Base-by-base conservation (phyloP, 2,888 invertebrate genomes). In the Agrotis ipsilon region DNA sequence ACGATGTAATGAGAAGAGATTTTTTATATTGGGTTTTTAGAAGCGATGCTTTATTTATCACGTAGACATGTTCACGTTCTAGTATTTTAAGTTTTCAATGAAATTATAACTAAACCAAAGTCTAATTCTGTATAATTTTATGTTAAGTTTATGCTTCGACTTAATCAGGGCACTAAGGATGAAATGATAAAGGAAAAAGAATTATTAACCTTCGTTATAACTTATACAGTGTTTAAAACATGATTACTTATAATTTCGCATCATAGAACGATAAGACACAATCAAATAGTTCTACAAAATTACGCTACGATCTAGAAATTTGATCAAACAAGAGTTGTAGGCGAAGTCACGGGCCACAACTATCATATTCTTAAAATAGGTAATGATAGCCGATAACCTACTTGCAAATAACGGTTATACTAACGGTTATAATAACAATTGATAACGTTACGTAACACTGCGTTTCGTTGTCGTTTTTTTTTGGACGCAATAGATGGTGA, bases 351-450 rank as follows among this genome's bases (percentile, higher is more conserved):
- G 27, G 78, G 72, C 80, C 45, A 72, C 60, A 48, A 45, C 58
- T 72, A 83, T 68, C 59, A 54, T 60, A 68, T 61, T 57, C 68
- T 78, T 73, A 67, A 75, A 74, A 75, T 75, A 72, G 64, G 74
- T 84, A 74, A 83, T 74, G 69, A 84, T 82, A 77, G 74, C 55
- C 68, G 78, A 79, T 84, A 82, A 68, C 83, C 83, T 75, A 83
- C 66, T 79, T 81, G 66, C 68, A 75, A 72, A 85, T 82, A 71
- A 75, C 68, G 58, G 71, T 46, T 49, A 68, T 77, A 76, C 74
- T 62, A 79, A 81, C 85, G 58, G 71, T 46, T 49, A 68, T 78
- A 76, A 75, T 63, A 79, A 81, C 85, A 82, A 85, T 66, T 81
- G 82, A 76, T 76, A 67, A 72, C 32, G 62, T 85, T 85, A 67